A percentile compares a stretch with the other conserved stretches of the same genome.
These are phyloP conservation scores for Hylaeus anthracinus DNA, from an alignment of 1,140 invertebrate genomes.

Conservation along the genomic window DNA sequence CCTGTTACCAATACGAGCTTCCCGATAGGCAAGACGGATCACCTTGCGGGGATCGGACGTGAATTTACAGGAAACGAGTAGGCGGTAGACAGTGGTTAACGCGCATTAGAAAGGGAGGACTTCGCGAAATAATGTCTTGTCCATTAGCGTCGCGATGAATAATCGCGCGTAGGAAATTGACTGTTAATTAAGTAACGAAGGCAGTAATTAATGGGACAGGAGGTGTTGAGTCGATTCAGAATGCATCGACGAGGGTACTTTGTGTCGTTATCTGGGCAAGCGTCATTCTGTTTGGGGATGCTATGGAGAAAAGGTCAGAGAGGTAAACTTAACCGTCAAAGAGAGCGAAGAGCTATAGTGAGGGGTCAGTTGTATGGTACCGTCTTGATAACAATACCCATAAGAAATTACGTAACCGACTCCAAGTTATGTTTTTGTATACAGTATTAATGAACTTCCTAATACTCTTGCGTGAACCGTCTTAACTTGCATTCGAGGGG, in stretches of 20 bases:
- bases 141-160: conserved; percentile 53
- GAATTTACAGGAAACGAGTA: conserved; percentile 61
- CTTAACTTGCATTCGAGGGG: too few relatives aligned
- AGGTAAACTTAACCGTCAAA: too few relatives aligned
- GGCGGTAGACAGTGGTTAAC: conserved; percentile 43
- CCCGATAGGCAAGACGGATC: conserved; percentile 61
- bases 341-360: too few relatives aligned
- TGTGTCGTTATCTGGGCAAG: conserved; percentile 11
- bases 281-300: not conserved
- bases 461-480: too few relatives aligned
- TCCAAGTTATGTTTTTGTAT: too few relatives aligned
- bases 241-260: not conserved
- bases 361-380: too few relatives aligned
- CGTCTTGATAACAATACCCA: too few relatives aligned
- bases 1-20: conserved; percentile 58
- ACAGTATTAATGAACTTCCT: too few relatives aligned
- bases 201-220: conserved; percentile 37
- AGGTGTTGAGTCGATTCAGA: conserved; percentile 31
- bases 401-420: too few relatives aligned
- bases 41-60: conserved; percentile 46
- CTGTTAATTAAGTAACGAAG: conserved; percentile 52
- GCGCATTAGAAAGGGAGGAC: conserved; percentile 50
- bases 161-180: conserved; percentile 52
- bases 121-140: conserved; percentile 43
- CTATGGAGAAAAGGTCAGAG: too few relatives aligned